These are phyloP conservation scores for Malaclemys terrapin DNA, from an alignment of 2,113 vertebrate species.

Conservation along the genomic window DNA sequence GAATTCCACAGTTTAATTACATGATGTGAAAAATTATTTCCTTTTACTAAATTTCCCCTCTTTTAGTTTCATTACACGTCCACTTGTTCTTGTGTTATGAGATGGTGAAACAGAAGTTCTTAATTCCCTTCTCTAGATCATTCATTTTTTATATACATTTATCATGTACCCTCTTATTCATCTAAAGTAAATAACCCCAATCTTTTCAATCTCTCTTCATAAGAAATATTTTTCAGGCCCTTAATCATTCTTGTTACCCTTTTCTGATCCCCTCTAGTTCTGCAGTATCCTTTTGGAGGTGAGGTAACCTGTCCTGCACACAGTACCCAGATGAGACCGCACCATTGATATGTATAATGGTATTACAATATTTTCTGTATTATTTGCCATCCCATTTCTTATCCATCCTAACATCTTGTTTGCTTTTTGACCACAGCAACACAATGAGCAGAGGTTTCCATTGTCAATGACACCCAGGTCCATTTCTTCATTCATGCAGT, in stretches of 20 bases:
- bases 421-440: background rate
- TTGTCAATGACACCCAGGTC: background rate
- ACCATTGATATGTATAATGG: background rate
- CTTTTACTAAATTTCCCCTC: background rate
- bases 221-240: background rate
- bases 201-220: background rate
- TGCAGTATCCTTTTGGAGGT: background rate
- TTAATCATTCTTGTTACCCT: background rate
- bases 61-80: background rate
- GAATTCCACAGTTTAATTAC: background rate
- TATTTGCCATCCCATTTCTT: background rate
- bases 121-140: background rate
- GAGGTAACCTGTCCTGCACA: accelerated
- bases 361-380: background rate
- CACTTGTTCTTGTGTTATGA: background rate
- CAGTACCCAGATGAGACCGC: background rate
- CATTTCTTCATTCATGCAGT: conserved; percentile 7
- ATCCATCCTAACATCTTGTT: background rate
- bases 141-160: background rate
- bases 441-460: background rate
- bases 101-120: background rate
- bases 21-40: background rate
- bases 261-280: background rate
- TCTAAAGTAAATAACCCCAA: background rate
- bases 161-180: background rate